Conservation (phyloP, 2,113 vertebrate genomes). For the Leucoraja erinaceus region DNA sequence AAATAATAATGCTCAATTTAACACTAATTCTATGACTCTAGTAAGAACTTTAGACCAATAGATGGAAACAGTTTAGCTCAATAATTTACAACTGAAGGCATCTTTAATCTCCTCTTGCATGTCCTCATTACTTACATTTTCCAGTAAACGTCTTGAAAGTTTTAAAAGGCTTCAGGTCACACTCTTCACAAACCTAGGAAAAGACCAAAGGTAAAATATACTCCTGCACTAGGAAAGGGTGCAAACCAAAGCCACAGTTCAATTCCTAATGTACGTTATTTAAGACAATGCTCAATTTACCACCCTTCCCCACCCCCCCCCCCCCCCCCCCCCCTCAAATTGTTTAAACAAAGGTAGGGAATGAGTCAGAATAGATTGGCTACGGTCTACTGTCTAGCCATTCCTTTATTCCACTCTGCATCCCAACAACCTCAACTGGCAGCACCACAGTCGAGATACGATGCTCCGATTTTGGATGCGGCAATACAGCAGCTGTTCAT, state of each 20-base stretch:
- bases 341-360: background rate
- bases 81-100: background rate
- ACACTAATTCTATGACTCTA: background rate
- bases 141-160: slow-evolving; percentile 95
- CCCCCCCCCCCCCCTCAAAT: background rate
- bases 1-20: background rate
- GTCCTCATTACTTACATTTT: slow-evolving; percentile 65
- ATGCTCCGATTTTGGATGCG: background rate
- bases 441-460: background rate
- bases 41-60: background rate
- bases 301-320: too few relatives aligned
- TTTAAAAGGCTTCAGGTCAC: slow-evolving; percentile 82
- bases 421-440: background rate
- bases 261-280: background rate
- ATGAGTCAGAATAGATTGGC: background rate
- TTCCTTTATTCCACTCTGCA: background rate
- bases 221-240: background rate
- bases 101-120: background rate
- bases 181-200: slow-evolving; percentile 81
- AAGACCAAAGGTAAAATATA: background rate
- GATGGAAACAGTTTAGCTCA: background rate
- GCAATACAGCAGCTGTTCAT: background rate
- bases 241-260: background rate
- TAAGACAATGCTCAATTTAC: too few relatives aligned
- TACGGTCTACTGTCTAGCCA: background rate